Percentiles rank a stretch among this genome's conserved stretches.
phyloP scores from a whole-genome alignment of 2,113 vertebrate genomes.

The Phrynosoma platyrhinos region DNA sequence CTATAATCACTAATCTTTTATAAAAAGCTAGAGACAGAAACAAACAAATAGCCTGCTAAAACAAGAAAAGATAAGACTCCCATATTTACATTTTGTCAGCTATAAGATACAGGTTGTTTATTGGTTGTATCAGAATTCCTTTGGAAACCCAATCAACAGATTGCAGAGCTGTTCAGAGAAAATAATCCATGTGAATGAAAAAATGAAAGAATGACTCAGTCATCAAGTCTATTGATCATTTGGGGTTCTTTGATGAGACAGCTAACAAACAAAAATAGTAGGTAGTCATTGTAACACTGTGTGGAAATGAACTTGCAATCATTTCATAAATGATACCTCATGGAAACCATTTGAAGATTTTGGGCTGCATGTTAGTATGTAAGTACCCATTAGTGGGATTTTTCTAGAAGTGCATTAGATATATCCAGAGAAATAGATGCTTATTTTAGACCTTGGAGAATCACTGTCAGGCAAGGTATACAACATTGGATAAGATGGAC shows the following conservation, averaged over 20 bases:
- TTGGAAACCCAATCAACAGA: neutral
- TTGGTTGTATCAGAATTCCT: constrained; percentile 19
- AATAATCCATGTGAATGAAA: neutral
- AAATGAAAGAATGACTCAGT: neutral
- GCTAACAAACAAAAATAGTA: constrained; percentile 15
- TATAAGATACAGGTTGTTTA: neutral
- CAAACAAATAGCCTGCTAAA: neutral
- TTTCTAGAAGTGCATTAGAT: too few relatives aligned
- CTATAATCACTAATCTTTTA: neutral
- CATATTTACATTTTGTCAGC: neutral
- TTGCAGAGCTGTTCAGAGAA: neutral
- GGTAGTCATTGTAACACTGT: constrained; percentile 7
- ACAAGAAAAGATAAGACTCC: neutral
- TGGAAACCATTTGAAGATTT: neutral
- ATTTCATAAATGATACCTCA: constrained; percentile 25
- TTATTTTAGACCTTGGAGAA: neutral
- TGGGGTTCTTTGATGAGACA: constrained; percentile 30
- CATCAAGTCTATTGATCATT: constrained; percentile 3
- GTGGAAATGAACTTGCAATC: constrained; percentile 16
- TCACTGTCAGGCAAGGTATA: neutral
- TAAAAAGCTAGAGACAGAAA: constrained; percentile 4
- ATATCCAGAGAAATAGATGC: neutral
- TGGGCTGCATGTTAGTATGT: neutral
- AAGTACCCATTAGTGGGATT: neutral
- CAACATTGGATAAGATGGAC: neutral